Percentiles rank a stretch among this genome's conserved stretches.
phyloP scores from a whole-genome alignment of 2,888 invertebrate genomes.

The Pollenia labialis region DNA sequence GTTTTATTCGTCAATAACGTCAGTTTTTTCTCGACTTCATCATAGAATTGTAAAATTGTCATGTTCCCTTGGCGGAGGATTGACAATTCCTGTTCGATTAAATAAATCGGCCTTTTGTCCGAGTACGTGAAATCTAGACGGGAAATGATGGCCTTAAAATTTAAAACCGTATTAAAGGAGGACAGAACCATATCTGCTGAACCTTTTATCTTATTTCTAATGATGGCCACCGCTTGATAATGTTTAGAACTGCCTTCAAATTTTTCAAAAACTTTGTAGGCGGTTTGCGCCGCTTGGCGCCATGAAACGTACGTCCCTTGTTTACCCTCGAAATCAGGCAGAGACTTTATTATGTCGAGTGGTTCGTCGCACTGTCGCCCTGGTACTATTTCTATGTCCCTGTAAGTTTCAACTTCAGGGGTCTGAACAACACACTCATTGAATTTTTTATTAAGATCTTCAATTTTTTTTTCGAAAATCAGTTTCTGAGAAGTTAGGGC shows the following conservation, averaged over 20 bases:
- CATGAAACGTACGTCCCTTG: conserved; percentile 40
- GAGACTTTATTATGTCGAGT: conserved; percentile 6
- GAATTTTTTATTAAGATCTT: too few relatives aligned
- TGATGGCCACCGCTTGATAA: too few relatives aligned
- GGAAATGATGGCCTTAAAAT: conserved; percentile 58
- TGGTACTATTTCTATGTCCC: conserved; percentile 1
- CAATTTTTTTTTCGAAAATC: too few relatives aligned
- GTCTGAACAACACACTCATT: too few relatives aligned
- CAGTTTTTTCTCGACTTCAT: conserved; percentile 62
- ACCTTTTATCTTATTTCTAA: conserved; percentile 59
- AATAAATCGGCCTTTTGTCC: conserved; percentile 61
- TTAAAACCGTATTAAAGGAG: conserved; percentile 66
- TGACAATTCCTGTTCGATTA: conserved; percentile 69
- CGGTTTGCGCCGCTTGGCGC: background rate
- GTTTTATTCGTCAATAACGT: conserved; percentile 63
- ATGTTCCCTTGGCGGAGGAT: conserved; percentile 63
- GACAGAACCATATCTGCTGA: conserved; percentile 56
- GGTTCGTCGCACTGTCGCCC: background rate
- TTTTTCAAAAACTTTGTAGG: background rate
- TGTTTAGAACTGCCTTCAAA: background rate
- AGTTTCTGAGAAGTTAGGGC: too few relatives aligned
- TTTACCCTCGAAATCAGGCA: conserved; percentile 42
- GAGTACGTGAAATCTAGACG: conserved; percentile 67
- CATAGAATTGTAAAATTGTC: conserved; percentile 60
- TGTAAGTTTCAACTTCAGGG: conserved; percentile 8